Percentiles rank a stretch among this genome's conserved stretches.
phyloP scores from a whole-genome alignment of 1,140 invertebrate species.

The Eurosta solidaginis region DNA sequence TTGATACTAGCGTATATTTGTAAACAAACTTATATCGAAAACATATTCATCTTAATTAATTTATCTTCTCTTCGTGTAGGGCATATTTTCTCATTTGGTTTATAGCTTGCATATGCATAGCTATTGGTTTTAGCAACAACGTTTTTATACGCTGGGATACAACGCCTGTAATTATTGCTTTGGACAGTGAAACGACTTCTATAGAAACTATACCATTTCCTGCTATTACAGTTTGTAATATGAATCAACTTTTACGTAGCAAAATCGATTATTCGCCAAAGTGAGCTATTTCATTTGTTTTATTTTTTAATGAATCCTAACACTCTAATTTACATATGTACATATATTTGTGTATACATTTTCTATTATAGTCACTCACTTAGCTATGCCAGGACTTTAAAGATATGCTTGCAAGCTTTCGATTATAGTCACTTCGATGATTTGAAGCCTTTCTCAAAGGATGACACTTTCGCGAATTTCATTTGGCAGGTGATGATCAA shows the following conservation, averaged over 20 bases:
- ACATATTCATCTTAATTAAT: not conserved
- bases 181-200: constrained; percentile 65
- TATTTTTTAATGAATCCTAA: not conserved
- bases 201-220: constrained; percentile 72
- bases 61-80: constrained; percentile 42
- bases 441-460: constrained; percentile 30
- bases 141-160: constrained; percentile 69
- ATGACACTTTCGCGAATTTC: constrained; percentile 41
- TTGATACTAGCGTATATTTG: not conserved
- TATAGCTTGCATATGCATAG: constrained; percentile 64
- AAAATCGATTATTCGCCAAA: constrained; percentile 40
- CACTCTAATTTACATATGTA: not conserved
- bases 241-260: constrained; percentile 71
- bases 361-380: constrained; percentile 16
- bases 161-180: constrained; percentile 72
- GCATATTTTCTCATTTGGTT: constrained; percentile 62
- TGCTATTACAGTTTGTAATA: constrained; percentile 76
- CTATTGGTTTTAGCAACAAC: constrained; percentile 69
- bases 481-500: constrained; percentile 40
- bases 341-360: not conserved
- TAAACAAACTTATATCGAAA: not conserved
- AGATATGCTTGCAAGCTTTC: constrained; percentile 43
- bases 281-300: not conserved
- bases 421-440: constrained; percentile 39
- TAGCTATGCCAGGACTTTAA: constrained; percentile 47